Base-by-base conservation (phyloP, 2,888 invertebrate species). In the Cartodere bifasciata region DNA sequence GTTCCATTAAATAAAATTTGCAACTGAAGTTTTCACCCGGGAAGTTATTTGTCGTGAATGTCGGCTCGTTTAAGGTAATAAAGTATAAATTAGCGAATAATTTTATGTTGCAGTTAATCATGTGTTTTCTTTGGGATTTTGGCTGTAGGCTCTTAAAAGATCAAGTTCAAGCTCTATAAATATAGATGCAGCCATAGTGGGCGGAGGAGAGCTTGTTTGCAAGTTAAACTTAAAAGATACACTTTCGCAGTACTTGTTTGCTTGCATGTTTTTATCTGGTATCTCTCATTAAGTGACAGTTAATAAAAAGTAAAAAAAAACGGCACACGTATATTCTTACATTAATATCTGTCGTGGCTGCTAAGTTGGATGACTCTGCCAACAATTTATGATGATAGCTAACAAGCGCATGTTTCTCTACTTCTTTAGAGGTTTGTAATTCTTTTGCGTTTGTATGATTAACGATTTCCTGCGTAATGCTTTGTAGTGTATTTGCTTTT, bases 351-450 rank as follows among this genome's bases (percentile, higher is more conserved):
- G 49, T 49, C 48, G 40, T 34, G 41, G 27, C 41, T 40, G 43
- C 34, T 34, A 39, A 46, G 46, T 46, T 43, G 44, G 44, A 45
- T 38, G 41, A 40, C 41, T 46, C 46, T 35, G 32, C 38, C 43
- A 41, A 41, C 46, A 49, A 50, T 49, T 50, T 50, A 50, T 47
- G 49, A 45, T 44, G 45, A 42, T 42, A 39, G 47, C 44, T 49
- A 50, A 49, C 49, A 50, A 47, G 49, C 43, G 42, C 46, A 43
- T 44, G 47, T 46, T 47, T 38, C 43, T 47, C 37, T 45, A 42
- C 41, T 47, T 38, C 40, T 42, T 44, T 36, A 36, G 36, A 41
- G 39, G 35, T 41, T 46, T 42, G 40, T 43, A 42, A 41, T 46
- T 45, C 44, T 45, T 45, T 44, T 38, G 37, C 38, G 39, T 45